phyloP scores from a whole-genome alignment of 1,140 invertebrate genomes.

The Drosophila orosa region DNA sequence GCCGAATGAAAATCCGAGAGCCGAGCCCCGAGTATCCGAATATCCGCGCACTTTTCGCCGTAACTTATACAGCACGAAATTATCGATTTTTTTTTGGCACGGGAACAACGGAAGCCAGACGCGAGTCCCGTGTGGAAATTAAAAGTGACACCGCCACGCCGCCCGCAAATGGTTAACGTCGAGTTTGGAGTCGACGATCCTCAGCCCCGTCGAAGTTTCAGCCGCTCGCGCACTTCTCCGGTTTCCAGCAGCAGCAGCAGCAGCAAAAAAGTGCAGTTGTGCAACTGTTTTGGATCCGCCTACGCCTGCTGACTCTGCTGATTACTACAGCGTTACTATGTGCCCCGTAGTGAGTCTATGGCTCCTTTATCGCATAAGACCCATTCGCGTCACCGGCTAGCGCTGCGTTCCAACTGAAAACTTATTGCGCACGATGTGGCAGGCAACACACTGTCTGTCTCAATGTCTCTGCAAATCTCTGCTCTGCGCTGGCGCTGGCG shows the following conservation, averaged over 20 bases:
- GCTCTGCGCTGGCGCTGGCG: constrained; percentile 77
- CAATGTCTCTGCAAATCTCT: constrained; percentile 58
- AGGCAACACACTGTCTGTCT: constrained; percentile 31
- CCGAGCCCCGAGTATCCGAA: constrained; percentile 22
- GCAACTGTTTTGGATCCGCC: constrained; percentile 38
- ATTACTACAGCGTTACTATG: constrained; percentile 36
- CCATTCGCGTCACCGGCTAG: constrained; percentile 74
- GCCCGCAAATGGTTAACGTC: constrained; percentile 1
- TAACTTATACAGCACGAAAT: constrained; percentile 82
- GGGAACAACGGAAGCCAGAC: constrained; percentile 70
- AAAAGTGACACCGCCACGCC: constrained; percentile 54
- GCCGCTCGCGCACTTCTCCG: constrained; percentile 1
- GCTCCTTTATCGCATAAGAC: constrained; percentile 7
- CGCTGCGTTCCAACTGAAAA: constrained; percentile 77
- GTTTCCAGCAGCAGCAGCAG: not conserved
- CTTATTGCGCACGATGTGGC: constrained; percentile 66
- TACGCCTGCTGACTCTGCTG: constrained; percentile 27
- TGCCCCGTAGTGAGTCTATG: constrained; percentile 6
- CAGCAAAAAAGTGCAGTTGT: constrained; percentile 23
- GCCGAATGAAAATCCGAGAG: constrained; percentile 35
- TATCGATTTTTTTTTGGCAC: constrained; percentile 70
- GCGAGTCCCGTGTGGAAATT: constrained; percentile 24
- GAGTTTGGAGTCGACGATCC: not conserved
- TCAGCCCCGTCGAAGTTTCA: constrained; percentile 14
- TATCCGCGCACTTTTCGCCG: constrained; percentile 77